phyloP scores from a whole-genome alignment of 2,113 vertebrate species.

The Amphiprion ocellaris region DNA sequence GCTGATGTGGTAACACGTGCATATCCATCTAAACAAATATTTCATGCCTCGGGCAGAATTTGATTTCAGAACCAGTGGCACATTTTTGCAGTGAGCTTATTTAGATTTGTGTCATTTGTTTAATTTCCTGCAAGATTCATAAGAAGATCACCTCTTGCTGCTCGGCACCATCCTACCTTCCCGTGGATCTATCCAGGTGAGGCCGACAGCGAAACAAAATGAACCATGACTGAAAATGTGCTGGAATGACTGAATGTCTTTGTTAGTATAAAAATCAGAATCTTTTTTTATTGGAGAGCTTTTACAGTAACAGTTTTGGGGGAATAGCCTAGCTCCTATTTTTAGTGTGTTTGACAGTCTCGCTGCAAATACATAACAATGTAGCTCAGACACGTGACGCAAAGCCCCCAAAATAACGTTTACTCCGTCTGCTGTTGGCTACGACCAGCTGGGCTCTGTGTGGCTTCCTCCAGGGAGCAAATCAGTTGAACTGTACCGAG shows the following conservation, averaged over 20 bases:
- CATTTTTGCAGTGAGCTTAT: slow-evolving; percentile 7
- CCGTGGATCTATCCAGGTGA: background rate
- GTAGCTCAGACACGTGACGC: slow-evolving; percentile 8
- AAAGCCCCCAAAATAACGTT: slow-evolving; percentile 41
- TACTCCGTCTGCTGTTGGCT: slow-evolving; percentile 36
- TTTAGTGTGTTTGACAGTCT: slow-evolving; percentile 34
- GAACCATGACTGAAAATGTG: too few species aligned
- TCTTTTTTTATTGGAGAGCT: background rate
- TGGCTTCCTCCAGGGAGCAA: background rate
- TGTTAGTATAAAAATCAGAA: too few species aligned
- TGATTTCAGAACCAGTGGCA: background rate
- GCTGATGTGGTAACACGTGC: slow-evolving; percentile 5
- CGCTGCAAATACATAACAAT: slow-evolving; percentile 29
- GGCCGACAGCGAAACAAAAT: background rate
- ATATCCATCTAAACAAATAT: slow-evolving; percentile 4
- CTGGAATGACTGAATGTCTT: too few species aligned
- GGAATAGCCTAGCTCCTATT: slow-evolving; percentile 17
- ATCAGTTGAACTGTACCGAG: slow-evolving; percentile 10
- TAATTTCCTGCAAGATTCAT: slow-evolving; percentile 27
- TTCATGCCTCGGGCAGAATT: background rate
- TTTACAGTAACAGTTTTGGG: slow-evolving; percentile 9
- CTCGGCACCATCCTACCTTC: background rate
- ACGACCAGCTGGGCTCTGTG: slow-evolving; percentile 26
- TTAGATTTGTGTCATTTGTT: slow-evolving; percentile 23
- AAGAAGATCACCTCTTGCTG: background rate